These are phyloP conservation scores for Cydia fagiglandana DNA, from an alignment of 1,140 invertebrate genomes.

Conservation along the genomic window DNA sequence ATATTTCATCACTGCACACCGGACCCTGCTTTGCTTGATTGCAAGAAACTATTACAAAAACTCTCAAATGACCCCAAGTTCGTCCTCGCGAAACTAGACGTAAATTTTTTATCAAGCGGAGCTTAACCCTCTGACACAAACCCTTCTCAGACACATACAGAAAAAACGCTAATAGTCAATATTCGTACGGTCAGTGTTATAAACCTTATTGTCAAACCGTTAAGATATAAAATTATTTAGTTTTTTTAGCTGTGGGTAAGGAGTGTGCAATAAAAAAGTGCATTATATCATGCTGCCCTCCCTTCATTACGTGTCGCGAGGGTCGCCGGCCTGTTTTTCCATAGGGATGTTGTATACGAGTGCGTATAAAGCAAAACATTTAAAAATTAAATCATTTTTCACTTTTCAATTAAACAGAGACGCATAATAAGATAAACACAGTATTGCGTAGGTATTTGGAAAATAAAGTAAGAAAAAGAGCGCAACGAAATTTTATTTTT, in stretches of 20 bases:
- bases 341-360: slow-evolving; percentile 18
- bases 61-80: slow-evolving; percentile 48
- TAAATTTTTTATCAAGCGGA: slow-evolving; percentile 72
- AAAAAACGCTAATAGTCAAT: slow-evolving; percentile 75
- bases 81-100: slow-evolving; percentile 59
- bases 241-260: slow-evolving; percentile 75
- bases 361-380: slow-evolving; percentile 39
- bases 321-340: slow-evolving; percentile 41
- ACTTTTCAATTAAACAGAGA: not conserved
- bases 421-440: too few species aligned
- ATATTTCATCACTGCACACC: not conserved
- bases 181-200: slow-evolving; percentile 63
- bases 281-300: slow-evolving; percentile 77
- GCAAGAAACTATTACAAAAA: slow-evolving; percentile 36
- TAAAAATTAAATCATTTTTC: not conserved
- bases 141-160: slow-evolving; percentile 66
- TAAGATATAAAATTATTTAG: slow-evolving; percentile 44
- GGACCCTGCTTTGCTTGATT: slow-evolving; percentile 1
- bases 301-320: slow-evolving; percentile 69
- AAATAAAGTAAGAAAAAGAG: not conserved
- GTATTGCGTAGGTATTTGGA: not conserved
- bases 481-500: too few species aligned
- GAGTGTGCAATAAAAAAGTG: slow-evolving; percentile 77
- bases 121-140: slow-evolving; percentile 67
- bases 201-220: not conserved